Conservation (phyloP, 1,140 invertebrate species). For the Drosophila asahinai region DNA sequence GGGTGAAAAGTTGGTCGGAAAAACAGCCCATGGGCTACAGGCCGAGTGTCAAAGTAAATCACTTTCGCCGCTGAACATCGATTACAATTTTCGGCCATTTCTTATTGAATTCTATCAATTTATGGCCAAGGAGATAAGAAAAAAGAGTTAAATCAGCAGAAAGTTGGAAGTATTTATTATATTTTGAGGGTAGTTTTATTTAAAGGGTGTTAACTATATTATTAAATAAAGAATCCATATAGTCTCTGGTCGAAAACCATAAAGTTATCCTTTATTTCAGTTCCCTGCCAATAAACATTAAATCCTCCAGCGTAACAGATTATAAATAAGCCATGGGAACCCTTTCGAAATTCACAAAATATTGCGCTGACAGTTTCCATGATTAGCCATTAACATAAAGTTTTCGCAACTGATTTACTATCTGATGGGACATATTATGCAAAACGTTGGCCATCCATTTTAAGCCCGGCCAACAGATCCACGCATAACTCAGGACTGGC, state of each 20-base stretch:
- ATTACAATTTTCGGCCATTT: slow-evolving; percentile 45
- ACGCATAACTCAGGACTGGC: slow-evolving; percentile 33
- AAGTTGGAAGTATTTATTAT: background rate
- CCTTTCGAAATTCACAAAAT: slow-evolving; percentile 2
- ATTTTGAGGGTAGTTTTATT: background rate
- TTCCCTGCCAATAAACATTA: background rate
- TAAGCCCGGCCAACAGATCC: slow-evolving; percentile 22
- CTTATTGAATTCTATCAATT: slow-evolving; percentile 26
- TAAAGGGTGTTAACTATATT: background rate
- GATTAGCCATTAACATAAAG: slow-evolving; percentile 47
- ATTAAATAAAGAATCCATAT: too few species aligned
- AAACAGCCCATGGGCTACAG: slow-evolving; percentile 8
- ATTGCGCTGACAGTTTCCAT: slow-evolving; percentile 24
- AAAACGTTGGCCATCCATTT: slow-evolving; percentile 27
- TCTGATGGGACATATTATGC: slow-evolving; percentile 27
- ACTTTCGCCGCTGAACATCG: slow-evolving; percentile 49
- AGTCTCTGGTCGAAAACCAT: background rate
- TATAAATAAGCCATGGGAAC: background rate
- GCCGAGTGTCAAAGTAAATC: slow-evolving; percentile 60
- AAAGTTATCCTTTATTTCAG: too few species aligned
- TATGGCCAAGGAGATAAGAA: slow-evolving; percentile 11
- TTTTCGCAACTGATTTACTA: slow-evolving; percentile 29
- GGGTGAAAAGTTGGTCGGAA: background rate
- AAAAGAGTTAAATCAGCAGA: background rate
- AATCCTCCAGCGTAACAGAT: background rate